Percentiles rank a stretch among this genome's conserved stretches.
Evolutionary conservation across 2,797 vertebrate genomes (phyloP).

Genomic region (Lutjanus argentimaculatus): DNA sequence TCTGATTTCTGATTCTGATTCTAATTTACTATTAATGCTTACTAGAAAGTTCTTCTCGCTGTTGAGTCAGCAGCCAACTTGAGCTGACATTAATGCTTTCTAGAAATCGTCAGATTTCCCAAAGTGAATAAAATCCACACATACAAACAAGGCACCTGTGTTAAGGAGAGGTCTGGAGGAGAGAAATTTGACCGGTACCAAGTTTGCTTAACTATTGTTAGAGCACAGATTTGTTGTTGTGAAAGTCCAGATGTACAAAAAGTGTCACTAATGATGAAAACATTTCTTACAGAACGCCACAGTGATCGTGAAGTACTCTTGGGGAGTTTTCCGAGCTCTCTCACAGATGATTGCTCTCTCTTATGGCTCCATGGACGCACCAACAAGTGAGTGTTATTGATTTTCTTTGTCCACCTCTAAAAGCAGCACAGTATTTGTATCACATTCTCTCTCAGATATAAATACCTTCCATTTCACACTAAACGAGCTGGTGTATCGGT

Average conservation of each 20-base stretch:
- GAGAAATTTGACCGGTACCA: no score
- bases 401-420: conserved; percentile 24
- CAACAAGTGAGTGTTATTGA: conserved; percentile 82
- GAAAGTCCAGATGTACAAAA: background rate
- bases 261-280: background rate
- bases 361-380: conserved; percentile 86
- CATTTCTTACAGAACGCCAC: conserved; percentile 82
- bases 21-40: no score
- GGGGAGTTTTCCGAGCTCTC: conserved; percentile 87
- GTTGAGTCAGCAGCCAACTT: no score
- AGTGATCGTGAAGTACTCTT: conserved; percentile 87
- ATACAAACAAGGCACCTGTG: no score
- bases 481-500: background rate
- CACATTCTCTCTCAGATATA: conserved; percentile 9
- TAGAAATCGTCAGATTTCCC: no score
- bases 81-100: no score
- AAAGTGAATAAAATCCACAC: no score
- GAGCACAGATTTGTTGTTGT: background rate
- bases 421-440: background rate
- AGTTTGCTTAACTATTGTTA: no score
- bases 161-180: no score
- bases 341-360: conserved; percentile 89
- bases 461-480: conserved; percentile 1
- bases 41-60: no score
- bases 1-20: no score